Conservation (phyloP, 2,888 invertebrate species). For the Eupithecia pulchellata region DNA sequence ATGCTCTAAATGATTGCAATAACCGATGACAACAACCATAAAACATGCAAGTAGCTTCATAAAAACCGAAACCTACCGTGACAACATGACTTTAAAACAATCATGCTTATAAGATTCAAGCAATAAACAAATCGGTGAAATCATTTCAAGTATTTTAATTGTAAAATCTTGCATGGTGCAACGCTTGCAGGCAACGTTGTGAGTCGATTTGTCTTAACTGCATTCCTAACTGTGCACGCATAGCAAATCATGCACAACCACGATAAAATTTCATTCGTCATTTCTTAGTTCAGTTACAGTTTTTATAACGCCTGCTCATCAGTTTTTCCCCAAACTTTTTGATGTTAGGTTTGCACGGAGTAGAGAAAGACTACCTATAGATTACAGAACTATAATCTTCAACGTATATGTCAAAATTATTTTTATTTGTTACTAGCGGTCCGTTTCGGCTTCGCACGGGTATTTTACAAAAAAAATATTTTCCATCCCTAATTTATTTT, state of each 20-base stretch:
- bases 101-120: slow-evolving; percentile 20
- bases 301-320: neutral
- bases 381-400: no score
- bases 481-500: no score
- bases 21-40: neutral
- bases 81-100: slow-evolving; percentile 24
- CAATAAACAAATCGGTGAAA: slow-evolving; percentile 40
- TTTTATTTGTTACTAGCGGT: no score
- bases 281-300: neutral
- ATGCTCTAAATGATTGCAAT: neutral
- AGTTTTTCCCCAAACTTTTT: slow-evolving; percentile 7
- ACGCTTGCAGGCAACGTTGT: slow-evolving; percentile 24
- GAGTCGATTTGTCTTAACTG: slow-evolving; percentile 37
- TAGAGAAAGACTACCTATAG: no score
- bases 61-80: slow-evolving; percentile 21
- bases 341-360: no score
- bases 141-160: slow-evolving; percentile 42
- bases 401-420: no score
- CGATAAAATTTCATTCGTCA: slow-evolving; percentile 22
- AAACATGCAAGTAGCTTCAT: slow-evolving; percentile 7
- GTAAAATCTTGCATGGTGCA: slow-evolving; percentile 44
- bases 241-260: slow-evolving; percentile 44
- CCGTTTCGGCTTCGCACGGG: no score
- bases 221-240: slow-evolving; percentile 48
- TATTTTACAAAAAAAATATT: no score